A percentile compares a stretch with the other conserved stretches of the same genome.
Evolutionary conservation across 2,797 vertebrate species (phyloP).

Genomic region (Cichlasoma orientale): DNA sequence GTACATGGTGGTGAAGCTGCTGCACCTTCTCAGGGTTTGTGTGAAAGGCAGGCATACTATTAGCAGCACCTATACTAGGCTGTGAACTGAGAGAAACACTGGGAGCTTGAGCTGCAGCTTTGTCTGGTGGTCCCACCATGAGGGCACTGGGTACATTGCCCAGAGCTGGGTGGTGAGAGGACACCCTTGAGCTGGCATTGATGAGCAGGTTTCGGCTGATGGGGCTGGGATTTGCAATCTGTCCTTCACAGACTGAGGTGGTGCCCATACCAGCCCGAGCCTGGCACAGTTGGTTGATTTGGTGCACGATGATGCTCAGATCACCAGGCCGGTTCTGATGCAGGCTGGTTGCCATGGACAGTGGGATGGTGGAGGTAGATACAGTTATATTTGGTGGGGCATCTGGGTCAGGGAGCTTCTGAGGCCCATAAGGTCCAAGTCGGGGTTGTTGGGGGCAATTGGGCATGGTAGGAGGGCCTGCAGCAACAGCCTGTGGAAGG

Average conservation of each 20-base stretch:
- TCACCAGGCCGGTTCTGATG: conserved; percentile 87
- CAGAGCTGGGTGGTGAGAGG: conserved; percentile 81
- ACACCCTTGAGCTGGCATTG: conserved; percentile 95
- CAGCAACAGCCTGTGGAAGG: conserved; percentile 59
- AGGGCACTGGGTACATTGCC: conserved; percentile 87
- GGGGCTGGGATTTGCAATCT: conserved; percentile 90
- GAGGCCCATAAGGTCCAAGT: conserved; percentile 66
- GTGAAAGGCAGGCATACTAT: conserved; percentile 85
- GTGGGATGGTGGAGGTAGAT: conserved; percentile 90
- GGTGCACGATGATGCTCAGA: conserved; percentile 95
- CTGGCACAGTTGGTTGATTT: conserved; percentile 98
- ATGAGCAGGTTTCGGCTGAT: conserved; percentile 98
- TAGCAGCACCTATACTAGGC: conserved; percentile 80
- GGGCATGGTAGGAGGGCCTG: conserved; percentile 55
- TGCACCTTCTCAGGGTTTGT: conserved; percentile 85
- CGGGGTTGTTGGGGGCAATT: conserved; percentile 66
- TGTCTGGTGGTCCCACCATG: conserved; percentile 77
- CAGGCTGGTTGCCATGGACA: conserved; percentile 87
- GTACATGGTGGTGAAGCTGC: conserved; percentile 60
- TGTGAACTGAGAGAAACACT: conserved; percentile 74
- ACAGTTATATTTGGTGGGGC: conserved; percentile 90
- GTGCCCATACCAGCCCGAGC: conserved; percentile 84
- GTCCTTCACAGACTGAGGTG: conserved; percentile 86
- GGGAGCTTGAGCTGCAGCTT: conserved; percentile 49
- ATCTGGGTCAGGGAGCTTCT: conserved; percentile 80